Conservation (phyloP, 2,888 invertebrate genomes). For the Xestia c-nigrum region DNA sequence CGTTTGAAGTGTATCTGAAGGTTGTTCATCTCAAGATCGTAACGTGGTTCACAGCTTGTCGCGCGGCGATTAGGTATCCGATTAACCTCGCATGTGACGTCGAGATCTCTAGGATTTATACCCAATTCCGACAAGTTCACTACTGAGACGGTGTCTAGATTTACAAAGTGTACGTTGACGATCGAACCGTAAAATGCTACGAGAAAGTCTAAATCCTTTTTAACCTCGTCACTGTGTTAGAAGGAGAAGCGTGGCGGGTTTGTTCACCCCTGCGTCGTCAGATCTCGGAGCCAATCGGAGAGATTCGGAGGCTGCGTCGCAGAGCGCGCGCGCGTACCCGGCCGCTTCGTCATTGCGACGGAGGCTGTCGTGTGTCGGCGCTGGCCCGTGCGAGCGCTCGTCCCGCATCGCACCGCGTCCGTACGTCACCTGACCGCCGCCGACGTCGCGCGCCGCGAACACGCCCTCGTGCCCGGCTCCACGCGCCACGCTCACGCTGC, state of each 20-base stretch:
- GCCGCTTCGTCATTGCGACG: slow-evolving; percentile 90
- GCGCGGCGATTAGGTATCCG: slow-evolving; percentile 36
- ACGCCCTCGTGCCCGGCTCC: slow-evolving; percentile 71
- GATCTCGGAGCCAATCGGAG: slow-evolving; percentile 83
- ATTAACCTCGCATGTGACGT: slow-evolving; percentile 48
- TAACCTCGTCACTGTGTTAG: slow-evolving; percentile 88
- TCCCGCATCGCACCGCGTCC: slow-evolving; percentile 79
- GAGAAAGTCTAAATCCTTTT: slow-evolving; percentile 89
- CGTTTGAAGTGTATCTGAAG: slow-evolving; percentile 29
- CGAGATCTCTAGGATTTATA: slow-evolving; percentile 51
- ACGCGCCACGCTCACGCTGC: slow-evolving; percentile 50
- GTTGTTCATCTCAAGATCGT: slow-evolving; percentile 50
- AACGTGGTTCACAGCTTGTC: slow-evolving; percentile 47
- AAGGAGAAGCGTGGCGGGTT: slow-evolving; percentile 89
- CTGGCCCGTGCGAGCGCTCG: slow-evolving; percentile 87
- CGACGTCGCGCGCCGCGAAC: slow-evolving; percentile 68
- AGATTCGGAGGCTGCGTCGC: slow-evolving; percentile 86
- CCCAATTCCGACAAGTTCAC: slow-evolving; percentile 67
- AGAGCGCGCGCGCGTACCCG: slow-evolving; percentile 90
- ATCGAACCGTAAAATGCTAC: slow-evolving; percentile 86
- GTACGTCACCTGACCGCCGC: slow-evolving; percentile 76
- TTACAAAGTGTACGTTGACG: slow-evolving; percentile 75
- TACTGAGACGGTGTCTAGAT: slow-evolving; percentile 72
- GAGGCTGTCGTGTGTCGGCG: slow-evolving; percentile 89
- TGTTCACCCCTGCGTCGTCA: slow-evolving; percentile 87